These are phyloP conservation scores for Bettongia penicillata DNA, from an alignment of 2,113 vertebrate genomes.

Conservation along the genomic window DNA sequence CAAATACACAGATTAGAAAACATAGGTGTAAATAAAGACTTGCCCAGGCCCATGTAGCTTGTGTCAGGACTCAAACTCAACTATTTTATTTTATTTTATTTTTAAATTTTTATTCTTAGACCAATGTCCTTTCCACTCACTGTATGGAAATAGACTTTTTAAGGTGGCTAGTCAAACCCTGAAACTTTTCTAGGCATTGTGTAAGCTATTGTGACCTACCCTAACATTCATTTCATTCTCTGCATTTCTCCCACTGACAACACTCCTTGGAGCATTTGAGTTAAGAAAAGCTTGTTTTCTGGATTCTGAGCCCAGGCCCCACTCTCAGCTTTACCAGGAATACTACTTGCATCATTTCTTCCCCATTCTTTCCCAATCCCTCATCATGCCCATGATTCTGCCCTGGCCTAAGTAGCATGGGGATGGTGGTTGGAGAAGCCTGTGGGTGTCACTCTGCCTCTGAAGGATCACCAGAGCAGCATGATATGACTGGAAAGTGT, in stretches of 20 bases:
- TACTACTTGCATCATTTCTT: conserved; percentile 7
- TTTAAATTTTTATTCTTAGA: neutral
- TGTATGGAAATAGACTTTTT: conserved; percentile 22
- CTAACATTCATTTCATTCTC: conserved; percentile 24
- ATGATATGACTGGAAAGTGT: conserved; percentile 25
- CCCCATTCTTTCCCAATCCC: neutral
- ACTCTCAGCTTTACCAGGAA: conserved; percentile 32
- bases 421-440: conserved; percentile 16
- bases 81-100: neutral
- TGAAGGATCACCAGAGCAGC: conserved; percentile 36
- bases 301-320: neutral
- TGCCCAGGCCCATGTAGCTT: neutral
- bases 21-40: neutral
- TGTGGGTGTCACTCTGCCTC: conserved; percentile 41
- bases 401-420: conserved; percentile 43
- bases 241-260: neutral
- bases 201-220: neutral
- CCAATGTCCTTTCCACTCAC: neutral
- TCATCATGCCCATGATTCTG: conserved; percentile 12
- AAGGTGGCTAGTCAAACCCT: neutral
- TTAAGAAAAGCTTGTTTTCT: conserved; percentile 28
- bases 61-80: neutral
- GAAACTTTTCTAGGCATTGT: conserved; percentile 20
- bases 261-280: neutral
- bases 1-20: neutral